These are phyloP conservation scores for Poeciliopsis presidionis DNA, from an alignment of 2,797 vertebrate species.

Conservation along the genomic window DNA sequence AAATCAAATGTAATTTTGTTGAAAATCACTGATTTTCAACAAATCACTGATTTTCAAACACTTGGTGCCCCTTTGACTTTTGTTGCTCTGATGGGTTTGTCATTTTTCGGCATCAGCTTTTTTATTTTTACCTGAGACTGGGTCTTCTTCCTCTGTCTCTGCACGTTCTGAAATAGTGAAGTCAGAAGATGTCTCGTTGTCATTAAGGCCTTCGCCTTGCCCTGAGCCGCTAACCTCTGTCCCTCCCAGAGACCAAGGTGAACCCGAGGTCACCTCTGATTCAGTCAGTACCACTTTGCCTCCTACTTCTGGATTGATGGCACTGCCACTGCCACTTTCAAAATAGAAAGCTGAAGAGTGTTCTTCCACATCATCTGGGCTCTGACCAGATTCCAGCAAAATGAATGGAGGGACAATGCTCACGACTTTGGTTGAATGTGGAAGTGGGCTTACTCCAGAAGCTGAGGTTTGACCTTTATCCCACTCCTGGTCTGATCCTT, in stretches of 20 bases:
- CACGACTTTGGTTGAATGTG: conserved; percentile 56
- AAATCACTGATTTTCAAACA: background rate
- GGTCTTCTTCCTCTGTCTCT: conserved; percentile 85
- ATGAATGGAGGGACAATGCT: conserved; percentile 30
- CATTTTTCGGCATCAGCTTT: conserved; percentile 3
- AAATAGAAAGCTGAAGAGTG: conserved; percentile 80
- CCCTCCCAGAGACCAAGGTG: conserved; percentile 81
- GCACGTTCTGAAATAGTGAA: conserved; percentile 91
- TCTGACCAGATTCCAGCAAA: conserved; percentile 51
- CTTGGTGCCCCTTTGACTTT: conserved; percentile 29
- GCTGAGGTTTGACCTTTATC: conserved; percentile 78
- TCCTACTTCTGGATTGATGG: conserved; percentile 45
- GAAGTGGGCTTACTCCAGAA: conserved; percentile 73
- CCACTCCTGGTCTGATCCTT: conserved; percentile 84
- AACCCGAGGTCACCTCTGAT: conserved; percentile 21
- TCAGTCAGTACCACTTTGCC: conserved; percentile 16
- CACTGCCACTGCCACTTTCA: conserved; percentile 77
- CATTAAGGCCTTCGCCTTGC: conserved; percentile 87
- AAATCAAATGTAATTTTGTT: conserved; percentile 28
- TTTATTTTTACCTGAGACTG: conserved; percentile 89
- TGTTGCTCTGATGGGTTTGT: conserved; percentile 20
- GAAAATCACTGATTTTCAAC: conserved; percentile 9
- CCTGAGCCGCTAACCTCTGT: conserved; percentile 95
- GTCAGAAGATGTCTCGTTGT: conserved; percentile 96
- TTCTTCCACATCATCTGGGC: conserved; percentile 66